Evolutionary conservation across 1,140 invertebrate species (phyloP), one percentile per base, ranked within the genome.

Genomic region (Choristoneura fumiferana): DNA sequence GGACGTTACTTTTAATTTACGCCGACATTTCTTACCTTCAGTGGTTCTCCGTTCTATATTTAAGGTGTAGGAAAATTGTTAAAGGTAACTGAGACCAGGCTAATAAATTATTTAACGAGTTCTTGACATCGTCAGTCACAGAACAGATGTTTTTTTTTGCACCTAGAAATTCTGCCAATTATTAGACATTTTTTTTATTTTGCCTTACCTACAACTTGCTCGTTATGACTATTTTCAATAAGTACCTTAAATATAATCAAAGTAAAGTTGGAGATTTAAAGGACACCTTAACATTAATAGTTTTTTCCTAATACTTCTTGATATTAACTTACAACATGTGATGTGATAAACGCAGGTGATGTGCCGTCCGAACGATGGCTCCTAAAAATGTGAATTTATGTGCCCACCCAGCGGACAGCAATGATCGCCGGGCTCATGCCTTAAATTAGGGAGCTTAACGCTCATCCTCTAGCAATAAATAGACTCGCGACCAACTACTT

Each of bases 311-410:
- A n/a, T n/a, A n/a, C n/a, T n/a, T n/a, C n/a, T n/a, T n/a, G n/a
- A n/a, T n/a, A n/a, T n/a, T n/a, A n/a, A n/a, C n/a, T n/a, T n/a
- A n/a, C n/a, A n/a, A n/a, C n/a, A n/a, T n/a, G n/a, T n/a, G n/a
- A n/a, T 29, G 2, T 2, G 22, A 6, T 6, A 29, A 29, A 29
- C 22, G 22, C 78, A 81, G 80, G 77, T 83, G 82, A 67, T 64
- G 69, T 55, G 69, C 57, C 54, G 43, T 58, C 65, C 62, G 43
- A 59, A 63, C 73, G 65, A 68, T 69, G 79, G 71, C 71, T 68
- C 72, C 74, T 80, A 76, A 82, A 84, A 86, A 82, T 81, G 81
- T 75, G 79, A 84, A 86, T 86, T 86, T 86, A 86, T 84, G 73
- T 76, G 61, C 60, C 61, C 71, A 57, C 65, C 72, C 76, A 60